A percentile compares a stretch with the other conserved stretches of the same genome.
These are phyloP conservation scores for Spea multiplicata DNA, from an alignment of 2,113 vertebrate species.

Conservation along the genomic window DNA sequence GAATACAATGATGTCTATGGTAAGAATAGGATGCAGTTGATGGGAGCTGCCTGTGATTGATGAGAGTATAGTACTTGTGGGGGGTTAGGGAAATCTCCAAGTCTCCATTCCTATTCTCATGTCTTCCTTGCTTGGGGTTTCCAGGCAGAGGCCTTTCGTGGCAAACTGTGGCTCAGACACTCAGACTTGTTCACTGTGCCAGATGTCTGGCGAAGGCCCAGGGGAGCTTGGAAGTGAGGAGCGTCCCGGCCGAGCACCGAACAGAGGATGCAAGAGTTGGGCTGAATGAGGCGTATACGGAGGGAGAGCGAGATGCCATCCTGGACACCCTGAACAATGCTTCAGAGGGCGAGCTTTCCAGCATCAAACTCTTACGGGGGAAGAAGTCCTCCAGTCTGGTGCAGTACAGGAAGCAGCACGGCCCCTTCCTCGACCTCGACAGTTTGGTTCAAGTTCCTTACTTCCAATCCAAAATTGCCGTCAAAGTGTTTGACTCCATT, in stretches of 20 bases:
- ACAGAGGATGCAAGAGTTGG: neutral
- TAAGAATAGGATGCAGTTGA: no score
- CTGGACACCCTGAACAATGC: constrained; percentile 69
- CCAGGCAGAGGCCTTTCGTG: neutral
- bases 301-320: constrained; percentile 65
- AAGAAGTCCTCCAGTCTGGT: constrained; percentile 63
- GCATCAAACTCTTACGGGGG: constrained; percentile 66
- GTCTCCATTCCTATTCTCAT: neutral
- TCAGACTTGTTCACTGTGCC: constrained; percentile 60
- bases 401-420: constrained; percentile 63
- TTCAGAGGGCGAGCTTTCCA: constrained; percentile 60
- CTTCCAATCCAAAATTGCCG: constrained; percentile 69
- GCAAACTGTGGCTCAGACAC: constrained; percentile 30
- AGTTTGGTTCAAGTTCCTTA: constrained; percentile 65
- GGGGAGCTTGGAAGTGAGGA: constrained; percentile 23
- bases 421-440: constrained; percentile 67
- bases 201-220: constrained; percentile 64
- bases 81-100: no score
- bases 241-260: neutral
- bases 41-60: no score
- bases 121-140: neutral
- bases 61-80: no score
- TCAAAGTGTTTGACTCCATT: constrained; percentile 68
- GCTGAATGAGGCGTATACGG: constrained; percentile 56
- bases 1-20: no score